These are phyloP conservation scores for Empidonax alnorum DNA, from an alignment of 2,113 vertebrate species.

Conservation along the genomic window DNA sequence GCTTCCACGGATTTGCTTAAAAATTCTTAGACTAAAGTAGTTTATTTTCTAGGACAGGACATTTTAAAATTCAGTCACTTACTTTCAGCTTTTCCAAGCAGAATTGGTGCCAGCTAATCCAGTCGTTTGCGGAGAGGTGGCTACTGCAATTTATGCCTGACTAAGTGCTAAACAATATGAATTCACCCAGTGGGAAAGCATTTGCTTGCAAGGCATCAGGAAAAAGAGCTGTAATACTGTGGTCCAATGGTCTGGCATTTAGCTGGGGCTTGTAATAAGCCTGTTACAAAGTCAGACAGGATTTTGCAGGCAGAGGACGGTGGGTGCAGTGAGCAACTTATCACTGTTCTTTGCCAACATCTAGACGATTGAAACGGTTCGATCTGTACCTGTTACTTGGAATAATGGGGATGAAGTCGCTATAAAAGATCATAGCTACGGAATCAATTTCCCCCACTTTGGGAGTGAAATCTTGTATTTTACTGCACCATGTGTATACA, in stretches of 20 bases:
- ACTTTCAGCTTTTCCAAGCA: neutral
- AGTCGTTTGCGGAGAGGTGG: neutral
- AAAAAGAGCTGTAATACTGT: neutral
- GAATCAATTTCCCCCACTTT: neutral
- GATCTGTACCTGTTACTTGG: neutral
- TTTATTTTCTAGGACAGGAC: constrained; percentile 35
- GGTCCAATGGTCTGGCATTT: neutral
- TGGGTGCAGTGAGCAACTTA: neutral
- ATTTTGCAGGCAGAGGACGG: neutral
- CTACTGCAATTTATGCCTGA: neutral
- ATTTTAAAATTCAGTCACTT: constrained; percentile 7
- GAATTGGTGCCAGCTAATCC: neutral
- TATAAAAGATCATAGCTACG: neutral
- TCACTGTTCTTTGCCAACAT: neutral
- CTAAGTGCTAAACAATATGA: neutral
- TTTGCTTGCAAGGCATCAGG: neutral
- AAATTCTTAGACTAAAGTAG: constrained; percentile 10
- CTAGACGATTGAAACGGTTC: neutral
- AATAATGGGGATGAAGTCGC: neutral
- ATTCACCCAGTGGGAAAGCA: neutral
- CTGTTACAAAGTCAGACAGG: neutral
- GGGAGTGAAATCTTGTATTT: constrained; percentile 13
- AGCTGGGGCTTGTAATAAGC: neutral
- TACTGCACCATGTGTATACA: neutral
- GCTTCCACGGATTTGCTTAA: neutral